phyloP scores from a whole-genome alignment of 64 coral and sea anemone genomes.

The Acropora tenuis region DNA sequence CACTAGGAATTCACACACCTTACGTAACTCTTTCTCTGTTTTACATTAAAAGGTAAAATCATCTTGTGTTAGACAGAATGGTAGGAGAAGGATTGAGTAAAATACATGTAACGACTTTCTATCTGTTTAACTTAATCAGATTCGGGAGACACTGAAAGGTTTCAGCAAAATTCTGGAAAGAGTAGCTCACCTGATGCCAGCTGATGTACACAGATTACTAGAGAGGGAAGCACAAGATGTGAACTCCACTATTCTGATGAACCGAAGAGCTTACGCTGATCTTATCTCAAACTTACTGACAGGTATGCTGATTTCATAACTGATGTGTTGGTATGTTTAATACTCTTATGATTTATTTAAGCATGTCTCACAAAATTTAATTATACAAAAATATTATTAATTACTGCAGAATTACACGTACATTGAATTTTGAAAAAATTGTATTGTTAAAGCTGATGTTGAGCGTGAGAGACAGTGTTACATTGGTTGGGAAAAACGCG shows the following conservation, averaged over 20 bases:
- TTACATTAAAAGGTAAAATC: too few relatives aligned
- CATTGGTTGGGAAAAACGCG: conserved; percentile 76
- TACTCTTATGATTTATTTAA: too few relatives aligned
- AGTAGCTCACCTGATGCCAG: conserved; percentile 91
- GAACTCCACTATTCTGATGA: conserved; percentile 90
- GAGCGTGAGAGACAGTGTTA: conserved; percentile 90
- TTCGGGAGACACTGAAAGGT: conserved; percentile 83
- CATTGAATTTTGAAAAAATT: background rate
- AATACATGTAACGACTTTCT: too few relatives aligned
- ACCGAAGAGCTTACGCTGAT: conserved; percentile 87
- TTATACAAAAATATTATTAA: too few relatives aligned
- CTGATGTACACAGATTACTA: conserved; percentile 92
- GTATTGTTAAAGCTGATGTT: conserved; percentile 66
- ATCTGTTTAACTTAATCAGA: conserved; percentile 7
- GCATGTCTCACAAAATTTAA: too few relatives aligned
- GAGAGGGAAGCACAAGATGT: conserved; percentile 88
- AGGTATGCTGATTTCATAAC: conserved; percentile 40
- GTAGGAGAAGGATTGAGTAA: too few relatives aligned
- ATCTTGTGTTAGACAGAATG: too few relatives aligned
- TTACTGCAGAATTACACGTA: too few relatives aligned
- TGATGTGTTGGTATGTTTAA: background rate
- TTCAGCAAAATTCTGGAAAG: conserved; percentile 82
- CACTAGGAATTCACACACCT: too few relatives aligned
- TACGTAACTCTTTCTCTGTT: too few relatives aligned
- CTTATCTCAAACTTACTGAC: conserved; percentile 79